These are phyloP conservation scores for Eumerus sabulonum DNA, from an alignment of 2,888 invertebrate genomes.

Conservation along the genomic window DNA sequence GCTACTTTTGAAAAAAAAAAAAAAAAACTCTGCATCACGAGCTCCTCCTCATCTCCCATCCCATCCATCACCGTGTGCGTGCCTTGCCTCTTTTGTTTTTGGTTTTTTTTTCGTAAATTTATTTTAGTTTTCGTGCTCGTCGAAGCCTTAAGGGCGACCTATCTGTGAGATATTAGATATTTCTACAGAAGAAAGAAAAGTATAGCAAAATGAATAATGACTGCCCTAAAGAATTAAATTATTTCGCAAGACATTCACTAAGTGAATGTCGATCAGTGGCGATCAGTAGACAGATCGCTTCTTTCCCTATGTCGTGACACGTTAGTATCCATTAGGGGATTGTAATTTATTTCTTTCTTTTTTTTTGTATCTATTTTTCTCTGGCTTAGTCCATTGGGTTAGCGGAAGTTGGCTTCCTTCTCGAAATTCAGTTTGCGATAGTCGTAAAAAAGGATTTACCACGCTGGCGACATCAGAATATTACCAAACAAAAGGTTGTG, in stretches of 20 bases:
- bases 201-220: conserved; percentile 35
- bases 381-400: not conserved
- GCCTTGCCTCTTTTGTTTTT: conserved; percentile 30
- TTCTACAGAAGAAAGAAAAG: conserved; percentile 19
- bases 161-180: conserved; percentile 51
- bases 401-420: conserved; percentile 62
- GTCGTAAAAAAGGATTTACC: conserved; percentile 43
- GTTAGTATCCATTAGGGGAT: conserved; percentile 22
- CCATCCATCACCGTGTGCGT: no score
- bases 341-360: not conserved
- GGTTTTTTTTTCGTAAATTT: conserved; percentile 41
- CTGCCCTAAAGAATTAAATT: conserved; percentile 35
- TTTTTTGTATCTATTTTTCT: not conserved
- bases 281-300: conserved; percentile 10
- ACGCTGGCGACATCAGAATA: conserved; percentile 39
- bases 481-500: conserved; percentile 31
- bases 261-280: conserved; percentile 43
- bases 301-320: conserved; percentile 22
- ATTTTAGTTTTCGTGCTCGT: conserved; percentile 3
- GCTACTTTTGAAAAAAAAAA: conserved; percentile 49
- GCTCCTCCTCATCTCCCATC: no score
- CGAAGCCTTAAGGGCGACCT: conserved; percentile 50
- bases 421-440: conserved; percentile 39
- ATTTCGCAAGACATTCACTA: conserved; percentile 44
- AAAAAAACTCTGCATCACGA: conserved; percentile 55